Conservation (phyloP, 2,797 vertebrate genomes). For the Tamandua tetradactyla region DNA sequence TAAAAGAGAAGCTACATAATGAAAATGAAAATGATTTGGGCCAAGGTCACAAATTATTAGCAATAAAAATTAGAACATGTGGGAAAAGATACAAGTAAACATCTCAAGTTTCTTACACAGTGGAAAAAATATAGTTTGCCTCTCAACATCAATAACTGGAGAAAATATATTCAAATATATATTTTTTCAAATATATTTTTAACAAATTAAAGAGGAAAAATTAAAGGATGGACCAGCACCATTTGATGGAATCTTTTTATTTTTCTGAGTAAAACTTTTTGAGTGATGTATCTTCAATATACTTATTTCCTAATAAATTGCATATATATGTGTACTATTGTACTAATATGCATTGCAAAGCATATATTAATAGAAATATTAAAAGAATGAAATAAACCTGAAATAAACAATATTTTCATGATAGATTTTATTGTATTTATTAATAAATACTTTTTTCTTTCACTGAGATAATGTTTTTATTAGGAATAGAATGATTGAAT, state of each 20-base stretch:
- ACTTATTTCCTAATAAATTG: not conserved
- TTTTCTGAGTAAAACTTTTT: constrained; percentile 23
- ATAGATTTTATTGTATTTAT: not conserved
- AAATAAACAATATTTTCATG: constrained; percentile 8
- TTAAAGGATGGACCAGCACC: not conserved
- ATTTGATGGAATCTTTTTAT: not conserved
- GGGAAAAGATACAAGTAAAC: not conserved
- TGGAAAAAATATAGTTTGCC: constrained; percentile 23
- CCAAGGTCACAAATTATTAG: not conserved
- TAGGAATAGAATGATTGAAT: not conserved
- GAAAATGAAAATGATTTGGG: not conserved
- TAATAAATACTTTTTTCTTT: not conserved
- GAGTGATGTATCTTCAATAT: not conserved
- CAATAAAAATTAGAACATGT: not conserved
- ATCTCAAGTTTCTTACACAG: not conserved
- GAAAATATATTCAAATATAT: constrained; percentile 13
- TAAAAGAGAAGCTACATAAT: constrained; percentile 19
- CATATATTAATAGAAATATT: not conserved
- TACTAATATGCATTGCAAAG: not conserved
- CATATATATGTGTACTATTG: not conserved
- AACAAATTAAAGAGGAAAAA: not conserved
- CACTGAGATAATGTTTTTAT: not conserved
- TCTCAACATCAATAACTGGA: constrained; percentile 18
- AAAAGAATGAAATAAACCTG: not conserved
- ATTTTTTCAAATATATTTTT: constrained; percentile 13